phyloP scores from a whole-genome alignment of 1,140 invertebrate species.

The Mylabris phalerata region DNA sequence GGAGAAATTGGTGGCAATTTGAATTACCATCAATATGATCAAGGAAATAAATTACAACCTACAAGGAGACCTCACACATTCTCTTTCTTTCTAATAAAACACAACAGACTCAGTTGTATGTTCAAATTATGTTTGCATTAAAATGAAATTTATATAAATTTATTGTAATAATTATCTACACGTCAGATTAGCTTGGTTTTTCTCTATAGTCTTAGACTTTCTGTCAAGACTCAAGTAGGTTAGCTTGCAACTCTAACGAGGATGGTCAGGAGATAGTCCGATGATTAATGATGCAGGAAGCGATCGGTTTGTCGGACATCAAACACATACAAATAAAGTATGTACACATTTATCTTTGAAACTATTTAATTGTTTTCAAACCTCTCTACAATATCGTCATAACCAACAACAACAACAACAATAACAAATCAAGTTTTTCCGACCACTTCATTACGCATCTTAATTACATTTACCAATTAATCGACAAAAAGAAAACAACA shows the following conservation, averaged over 20 bases:
- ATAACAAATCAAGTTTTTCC: too few relatives aligned
- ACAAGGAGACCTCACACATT: constrained; percentile 11
- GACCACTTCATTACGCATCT: too few relatives aligned
- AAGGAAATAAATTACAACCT: too few relatives aligned
- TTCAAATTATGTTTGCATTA: constrained; percentile 13
- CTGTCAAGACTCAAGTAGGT: not conserved
- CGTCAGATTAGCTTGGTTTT: not conserved
- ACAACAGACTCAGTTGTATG: not conserved
- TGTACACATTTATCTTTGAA: not conserved
- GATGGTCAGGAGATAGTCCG: constrained; percentile 12
- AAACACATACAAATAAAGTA: constrained; percentile 9
- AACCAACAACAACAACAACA: too few relatives aligned
- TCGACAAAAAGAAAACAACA: too few relatives aligned
- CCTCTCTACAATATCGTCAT: too few relatives aligned
- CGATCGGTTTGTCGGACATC: constrained; percentile 28
- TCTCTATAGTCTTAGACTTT: too few relatives aligned
- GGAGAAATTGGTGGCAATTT: too few relatives aligned
- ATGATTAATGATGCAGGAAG: constrained; percentile 36
- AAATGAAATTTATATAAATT: constrained; percentile 18
- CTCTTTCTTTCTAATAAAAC: constrained; percentile 4
- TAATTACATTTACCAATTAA: too few relatives aligned
- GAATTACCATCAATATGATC: too few relatives aligned
- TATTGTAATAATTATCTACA: not conserved
- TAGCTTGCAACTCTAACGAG: constrained; percentile 4
- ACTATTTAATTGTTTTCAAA: constrained; percentile 32